Conservation (phyloP, 2,888 invertebrate genomes). For the Mythimna loreyi region DNA sequence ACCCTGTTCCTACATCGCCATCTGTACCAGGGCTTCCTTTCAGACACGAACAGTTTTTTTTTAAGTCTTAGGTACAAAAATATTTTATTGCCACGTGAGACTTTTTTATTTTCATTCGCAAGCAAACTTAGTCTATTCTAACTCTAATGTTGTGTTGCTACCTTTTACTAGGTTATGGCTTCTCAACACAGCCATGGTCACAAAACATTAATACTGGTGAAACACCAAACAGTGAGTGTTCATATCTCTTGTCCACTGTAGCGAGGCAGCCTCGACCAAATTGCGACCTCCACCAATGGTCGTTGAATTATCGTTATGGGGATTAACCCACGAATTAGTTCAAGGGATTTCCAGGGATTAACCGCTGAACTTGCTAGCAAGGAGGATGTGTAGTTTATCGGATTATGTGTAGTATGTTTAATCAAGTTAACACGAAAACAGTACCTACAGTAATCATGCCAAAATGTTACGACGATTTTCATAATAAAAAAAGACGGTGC, state of each 20-base stretch:
- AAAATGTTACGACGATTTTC: neutral
- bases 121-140: neutral
- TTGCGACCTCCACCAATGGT: slow-evolving; percentile 1
- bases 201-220: slow-evolving; percentile 31
- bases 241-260: neutral
- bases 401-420: slow-evolving; percentile 20
- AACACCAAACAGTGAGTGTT: neutral
- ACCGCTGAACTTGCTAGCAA: slow-evolving; percentile 13
- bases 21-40: too few relatives aligned
- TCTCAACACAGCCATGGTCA: slow-evolving; percentile 25
- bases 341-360: slow-evolving; percentile 16
- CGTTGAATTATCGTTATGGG: slow-evolving; percentile 31
- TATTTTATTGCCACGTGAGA: neutral
- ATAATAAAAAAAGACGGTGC: neutral
- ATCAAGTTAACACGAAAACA: slow-evolving; percentile 10
- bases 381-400: neutral
- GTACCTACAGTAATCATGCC: neutral
- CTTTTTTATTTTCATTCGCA: neutral
- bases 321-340: slow-evolving; percentile 32
- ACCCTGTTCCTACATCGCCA: too few relatives aligned
- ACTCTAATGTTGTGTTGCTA: neutral
- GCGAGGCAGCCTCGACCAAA: neutral
- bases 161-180: neutral
- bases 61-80: too few relatives aligned
- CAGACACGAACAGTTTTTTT: too few relatives aligned